Conservation (phyloP, 2,113 vertebrate species). For the Perca flavescens region DNA sequence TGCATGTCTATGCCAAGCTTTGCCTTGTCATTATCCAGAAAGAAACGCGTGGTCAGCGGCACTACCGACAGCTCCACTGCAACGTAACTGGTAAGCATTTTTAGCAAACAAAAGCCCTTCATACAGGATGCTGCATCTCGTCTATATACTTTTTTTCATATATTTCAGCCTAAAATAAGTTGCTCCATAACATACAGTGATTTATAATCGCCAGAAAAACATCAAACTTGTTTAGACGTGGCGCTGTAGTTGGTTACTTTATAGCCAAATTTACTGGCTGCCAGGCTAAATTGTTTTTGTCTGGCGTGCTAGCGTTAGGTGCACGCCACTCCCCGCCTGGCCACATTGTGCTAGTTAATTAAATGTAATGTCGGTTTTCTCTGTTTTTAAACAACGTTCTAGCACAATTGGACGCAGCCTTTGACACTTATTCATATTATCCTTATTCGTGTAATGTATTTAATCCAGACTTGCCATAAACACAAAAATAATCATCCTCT, state of each 20-base stretch:
- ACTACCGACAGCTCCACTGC: slow-evolving; percentile 42
- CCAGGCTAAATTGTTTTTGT: slow-evolving; percentile 66
- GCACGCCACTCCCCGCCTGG: slow-evolving; percentile 71
- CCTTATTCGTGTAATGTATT: neutral
- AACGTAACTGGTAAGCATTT: slow-evolving; percentile 63
- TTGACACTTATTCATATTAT: neutral
- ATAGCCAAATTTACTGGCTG: neutral
- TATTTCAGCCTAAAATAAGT: neutral
- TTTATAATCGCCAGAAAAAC: neutral
- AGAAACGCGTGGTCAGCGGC: slow-evolving; percentile 73
- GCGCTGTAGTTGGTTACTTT: neutral
- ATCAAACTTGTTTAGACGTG: slow-evolving; percentile 20
- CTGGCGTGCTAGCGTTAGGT: slow-evolving; percentile 44
- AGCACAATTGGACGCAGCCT: neutral
- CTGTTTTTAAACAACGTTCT: neutral
- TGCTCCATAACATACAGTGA: fast-evolving
- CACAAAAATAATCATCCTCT: neutral
- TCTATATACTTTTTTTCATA: too few species aligned
- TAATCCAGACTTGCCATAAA: slow-evolving; percentile 4
- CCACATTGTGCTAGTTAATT: slow-evolving; percentile 26
- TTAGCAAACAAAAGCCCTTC: slow-evolving; percentile 2
- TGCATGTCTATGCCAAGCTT: slow-evolving; percentile 12
- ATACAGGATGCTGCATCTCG: neutral
- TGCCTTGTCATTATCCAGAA: slow-evolving; percentile 72
- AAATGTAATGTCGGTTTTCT: neutral